Evolutionary conservation across 2,113 vertebrate genomes (phyloP), one percentile per base, ranked within the genome.

Genomic region (Saimiri boliviensis): DNA sequence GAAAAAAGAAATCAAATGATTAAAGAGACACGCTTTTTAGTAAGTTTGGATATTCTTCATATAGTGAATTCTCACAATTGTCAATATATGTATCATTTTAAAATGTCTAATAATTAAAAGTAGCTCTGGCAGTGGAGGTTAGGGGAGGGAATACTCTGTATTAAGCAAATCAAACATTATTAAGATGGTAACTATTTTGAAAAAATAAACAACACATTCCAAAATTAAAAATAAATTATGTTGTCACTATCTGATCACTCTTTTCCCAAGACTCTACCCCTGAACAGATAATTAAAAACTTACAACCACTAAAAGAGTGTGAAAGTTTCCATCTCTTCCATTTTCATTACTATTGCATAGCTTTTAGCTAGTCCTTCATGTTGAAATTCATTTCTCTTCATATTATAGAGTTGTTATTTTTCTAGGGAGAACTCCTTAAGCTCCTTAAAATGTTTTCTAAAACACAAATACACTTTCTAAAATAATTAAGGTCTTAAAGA

Each of bases 121-220:
- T 47, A 95, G 56, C 60, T 92, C 30, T 68, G 11, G 3, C 27
- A 3, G 10, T 6, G 7, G 37, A 37, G 17, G 13, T 63, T 63
- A 16, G 5, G 0, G 17, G 27, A 1, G 3, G 3, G 23, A 14
- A 37, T 2, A 58, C 3, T 90, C 1, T 1, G 58, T 71, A 11
- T 32, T 86, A 94, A 88, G 88, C n/a, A 92, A 81, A 80, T n/a
- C 37, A 88, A 91, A 76, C 40, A 49, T 74, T 92, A 86, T 94
- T 92, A 97, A 94, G 32, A 81, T 66, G 74, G 12, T 54, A 90
- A 95, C 90, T 95, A n/a, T 74, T 86, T n/a, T 87, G 82, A 80
- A 86, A 83, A 95, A 66, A 92, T 94, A 81, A 96, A 97, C 19
- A 85, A n/a, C 3, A 56, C n/a, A 88, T 56, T 94, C 35, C 35